Percentiles rank a stretch among this genome's conserved stretches.
Conservation (phyloP, 2,888 invertebrate species). For the Diarsia mendica region DNA sequence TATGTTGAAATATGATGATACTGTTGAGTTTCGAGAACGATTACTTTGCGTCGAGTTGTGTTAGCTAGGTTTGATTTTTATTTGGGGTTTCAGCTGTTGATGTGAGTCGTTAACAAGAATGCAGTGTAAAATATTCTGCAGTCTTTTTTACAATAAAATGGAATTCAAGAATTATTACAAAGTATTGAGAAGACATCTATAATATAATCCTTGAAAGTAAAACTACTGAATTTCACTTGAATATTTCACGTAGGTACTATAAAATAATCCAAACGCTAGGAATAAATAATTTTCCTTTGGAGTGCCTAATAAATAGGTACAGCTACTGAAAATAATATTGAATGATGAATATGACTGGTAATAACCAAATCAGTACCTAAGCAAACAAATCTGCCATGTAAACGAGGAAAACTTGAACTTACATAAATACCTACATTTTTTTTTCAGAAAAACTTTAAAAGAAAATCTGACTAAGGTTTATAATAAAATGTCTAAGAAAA, state of each 20-base stretch:
- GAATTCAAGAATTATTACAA: no score
- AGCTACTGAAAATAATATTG: background rate
- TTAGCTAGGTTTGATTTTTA: background rate
- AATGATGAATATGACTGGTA: background rate
- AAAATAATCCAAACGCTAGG: background rate
- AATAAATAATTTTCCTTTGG: background rate
- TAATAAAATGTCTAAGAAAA: constrained; percentile 16
- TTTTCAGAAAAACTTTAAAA: background rate
- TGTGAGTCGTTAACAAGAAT: background rate
- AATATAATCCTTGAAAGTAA: background rate
- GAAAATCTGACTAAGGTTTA: constrained; percentile 1
- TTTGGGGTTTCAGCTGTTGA: background rate
- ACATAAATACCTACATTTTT: background rate
- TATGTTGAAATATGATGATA: constrained; percentile 55
- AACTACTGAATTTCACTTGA: background rate
- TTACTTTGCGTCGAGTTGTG: constrained; percentile 25
- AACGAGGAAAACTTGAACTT: background rate
- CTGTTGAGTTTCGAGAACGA: constrained; percentile 40
- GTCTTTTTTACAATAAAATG: background rate
- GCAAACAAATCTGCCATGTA: background rate
- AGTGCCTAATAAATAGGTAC: background rate
- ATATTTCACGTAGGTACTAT: no score
- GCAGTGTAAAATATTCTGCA: background rate
- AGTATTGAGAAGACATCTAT: no score
- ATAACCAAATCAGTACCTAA: no score